These are phyloP conservation scores for Mycetomoellerius zeteki DNA, from an alignment of 1,140 invertebrate genomes.

Conservation along the genomic window DNA sequence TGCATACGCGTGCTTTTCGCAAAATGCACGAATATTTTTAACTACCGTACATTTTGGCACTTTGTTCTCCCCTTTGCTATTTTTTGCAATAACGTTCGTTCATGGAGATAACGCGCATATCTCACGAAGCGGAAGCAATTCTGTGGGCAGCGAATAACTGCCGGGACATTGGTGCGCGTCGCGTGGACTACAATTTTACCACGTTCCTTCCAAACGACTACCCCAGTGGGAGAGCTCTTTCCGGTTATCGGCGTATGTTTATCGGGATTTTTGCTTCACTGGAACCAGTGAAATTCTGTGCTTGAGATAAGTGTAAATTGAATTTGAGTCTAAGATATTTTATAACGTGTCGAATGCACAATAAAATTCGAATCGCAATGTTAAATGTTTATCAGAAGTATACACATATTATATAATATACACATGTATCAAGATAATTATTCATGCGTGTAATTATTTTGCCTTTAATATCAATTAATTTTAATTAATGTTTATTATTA, in stretches of 20 bases:
- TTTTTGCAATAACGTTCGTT: slow-evolving; percentile 52
- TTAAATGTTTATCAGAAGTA: background rate
- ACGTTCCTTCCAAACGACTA: slow-evolving; percentile 38
- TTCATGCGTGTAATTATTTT: background rate
- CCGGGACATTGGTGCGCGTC: background rate
- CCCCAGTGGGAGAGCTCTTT: slow-evolving; percentile 14
- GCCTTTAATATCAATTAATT: background rate
- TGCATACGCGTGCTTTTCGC: background rate
- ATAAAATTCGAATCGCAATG: background rate
- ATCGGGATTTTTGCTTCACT: slow-evolving; percentile 6
- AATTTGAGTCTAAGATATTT: slow-evolving; percentile 15
- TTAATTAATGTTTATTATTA: background rate
- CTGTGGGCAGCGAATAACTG: slow-evolving; percentile 38
- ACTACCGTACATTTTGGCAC: slow-evolving; percentile 13
- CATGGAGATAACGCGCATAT: slow-evolving; percentile 53
- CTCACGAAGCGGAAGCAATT: slow-evolving; percentile 53
- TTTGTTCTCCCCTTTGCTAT: slow-evolving; percentile 27
- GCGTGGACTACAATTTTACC: slow-evolving; percentile 49
- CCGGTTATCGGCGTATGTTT: slow-evolving; percentile 37
- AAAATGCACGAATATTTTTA: slow-evolving; percentile 36
- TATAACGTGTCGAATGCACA: background rate
- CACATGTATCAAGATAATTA: background rate
- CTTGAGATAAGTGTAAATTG: slow-evolving; percentile 18
- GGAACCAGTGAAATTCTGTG: background rate
- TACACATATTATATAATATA: background rate